A percentile compares a stretch with the other conserved stretches of the same genome.
These are phyloP conservation scores for Sarcophilus harrisii DNA, from an alignment of 2,797 vertebrate species.

Conservation along the genomic window DNA sequence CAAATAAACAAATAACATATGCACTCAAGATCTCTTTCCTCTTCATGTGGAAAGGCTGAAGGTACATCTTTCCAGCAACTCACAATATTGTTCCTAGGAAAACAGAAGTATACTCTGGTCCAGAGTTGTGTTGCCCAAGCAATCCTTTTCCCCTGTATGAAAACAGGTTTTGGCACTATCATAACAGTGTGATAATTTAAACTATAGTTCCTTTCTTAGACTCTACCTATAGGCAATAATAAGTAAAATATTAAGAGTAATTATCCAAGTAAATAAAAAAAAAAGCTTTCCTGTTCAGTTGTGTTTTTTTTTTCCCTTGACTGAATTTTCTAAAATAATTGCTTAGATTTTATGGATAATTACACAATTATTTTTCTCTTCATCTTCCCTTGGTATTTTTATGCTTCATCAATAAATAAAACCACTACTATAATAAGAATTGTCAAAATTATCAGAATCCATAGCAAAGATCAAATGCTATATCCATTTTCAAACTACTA, in stretches of 20 bases:
- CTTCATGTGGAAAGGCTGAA: neutral
- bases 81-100: neutral
- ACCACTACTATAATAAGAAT: neutral
- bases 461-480: neutral
- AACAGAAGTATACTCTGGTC: neutral
- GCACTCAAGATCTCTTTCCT: slow-evolving; percentile 1
- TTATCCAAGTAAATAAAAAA: neutral
- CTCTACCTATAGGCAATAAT: neutral
- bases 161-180: neutral
- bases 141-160: slow-evolving; percentile 17
- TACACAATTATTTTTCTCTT: slow-evolving; percentile 15
- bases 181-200: slow-evolving; percentile 30
- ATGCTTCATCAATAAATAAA: slow-evolving; percentile 49
- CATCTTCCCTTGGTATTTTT: slow-evolving; percentile 10
- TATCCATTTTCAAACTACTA: neutral
- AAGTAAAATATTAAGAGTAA: slow-evolving; percentile 14
- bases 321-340: neutral
- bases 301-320: neutral
- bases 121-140: neutral
- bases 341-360: slow-evolving; percentile 55
- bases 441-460: neutral
- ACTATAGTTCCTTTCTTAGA: slow-evolving; percentile 13
- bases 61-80: neutral
- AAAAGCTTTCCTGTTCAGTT: neutral
- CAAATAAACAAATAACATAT: slow-evolving; percentile 1